Conservation (phyloP, 2,797 vertebrate genomes). For the Xiphorhynchus erythropygius region DNA sequence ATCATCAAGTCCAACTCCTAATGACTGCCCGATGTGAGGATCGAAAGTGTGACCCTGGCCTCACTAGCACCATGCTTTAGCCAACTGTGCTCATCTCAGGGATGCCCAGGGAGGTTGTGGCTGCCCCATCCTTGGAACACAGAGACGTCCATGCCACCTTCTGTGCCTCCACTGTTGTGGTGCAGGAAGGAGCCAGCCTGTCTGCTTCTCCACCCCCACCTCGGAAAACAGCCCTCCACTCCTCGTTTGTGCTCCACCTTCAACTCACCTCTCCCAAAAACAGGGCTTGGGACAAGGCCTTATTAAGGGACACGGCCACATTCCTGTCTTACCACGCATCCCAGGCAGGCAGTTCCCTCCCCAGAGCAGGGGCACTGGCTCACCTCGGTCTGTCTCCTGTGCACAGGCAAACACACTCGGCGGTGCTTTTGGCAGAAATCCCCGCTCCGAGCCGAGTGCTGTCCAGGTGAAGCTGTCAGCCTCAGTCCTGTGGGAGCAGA, state of each 20-base stretch:
- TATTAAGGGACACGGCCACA: accelerated
- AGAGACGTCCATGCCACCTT: not conserved
- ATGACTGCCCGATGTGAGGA: too few species aligned
- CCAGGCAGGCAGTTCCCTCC: not conserved
- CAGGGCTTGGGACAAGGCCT: not conserved
- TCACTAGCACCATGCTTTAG: too few species aligned
- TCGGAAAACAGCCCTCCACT: not conserved
- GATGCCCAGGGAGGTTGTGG: too few species aligned
- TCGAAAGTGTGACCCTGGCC: too few species aligned
- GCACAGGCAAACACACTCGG: not conserved
- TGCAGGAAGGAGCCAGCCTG: not conserved
- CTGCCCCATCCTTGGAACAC: not conserved
- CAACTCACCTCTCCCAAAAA: not conserved
- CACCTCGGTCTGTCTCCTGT: accelerated
- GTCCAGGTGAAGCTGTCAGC: not conserved
- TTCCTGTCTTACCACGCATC: accelerated
- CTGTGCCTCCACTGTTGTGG: accelerated
- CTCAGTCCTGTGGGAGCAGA: accelerated
- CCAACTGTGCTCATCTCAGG: too few species aligned
- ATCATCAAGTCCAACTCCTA: too few species aligned
- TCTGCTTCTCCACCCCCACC: not conserved
- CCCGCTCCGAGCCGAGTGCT: accelerated
- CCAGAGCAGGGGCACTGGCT: not conserved
- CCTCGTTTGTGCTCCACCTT: not conserved
- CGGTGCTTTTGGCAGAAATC: not conserved